Evolutionary conservation across 2,113 vertebrate species (phyloP), one percentile per base, ranked within the genome.

Genomic region (Cichladusa arquata): DNA sequence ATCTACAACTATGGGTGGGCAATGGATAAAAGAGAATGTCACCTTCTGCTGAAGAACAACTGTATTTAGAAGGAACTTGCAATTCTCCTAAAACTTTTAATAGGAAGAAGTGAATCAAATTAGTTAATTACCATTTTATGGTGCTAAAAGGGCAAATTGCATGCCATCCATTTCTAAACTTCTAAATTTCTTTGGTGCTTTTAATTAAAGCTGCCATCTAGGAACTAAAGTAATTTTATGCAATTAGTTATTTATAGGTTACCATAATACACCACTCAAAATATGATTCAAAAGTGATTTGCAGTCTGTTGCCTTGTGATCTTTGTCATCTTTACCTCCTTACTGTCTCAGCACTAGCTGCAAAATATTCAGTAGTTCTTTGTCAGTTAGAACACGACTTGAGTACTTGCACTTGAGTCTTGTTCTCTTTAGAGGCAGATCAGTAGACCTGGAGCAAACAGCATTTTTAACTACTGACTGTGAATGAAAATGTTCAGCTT

Each of bases 191-290:
- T 98, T 95, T 24, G 11, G 92, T 97, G 93, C 95, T 98, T 97
- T 98, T 98, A 98, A 98, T 98, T 98, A 98, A 98, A 98, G 91
- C 96, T 97, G 95, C 97, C 97, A 97, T 97, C 96, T 95, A 97
- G 97, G 96, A 98, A 98, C 96, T 97, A 97, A 97, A 97, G 97
- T 93, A 97, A 98, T 98, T 98, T 98, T 97, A 98, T 44, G 90
- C 96, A 97, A 98, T 98, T 98, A 98, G 97, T 98, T 98, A 98
- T 98, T 98, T 98, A 98, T 98, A 97, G 96, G 96, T 98, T 97
- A 97, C 90, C 93, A 97, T 97, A 97, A 98, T 97, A 97, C 94
- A 95, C 93, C 92, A 96, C 95, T 97, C 97, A 97, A 98, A 97
- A 98, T 97, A 98, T 97, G 96, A 97, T 95, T 96, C 96, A 94